Evolutionary conservation across 2,797 vertebrate genomes (phyloP).

Genomic region (Poecilia picta): DNA sequence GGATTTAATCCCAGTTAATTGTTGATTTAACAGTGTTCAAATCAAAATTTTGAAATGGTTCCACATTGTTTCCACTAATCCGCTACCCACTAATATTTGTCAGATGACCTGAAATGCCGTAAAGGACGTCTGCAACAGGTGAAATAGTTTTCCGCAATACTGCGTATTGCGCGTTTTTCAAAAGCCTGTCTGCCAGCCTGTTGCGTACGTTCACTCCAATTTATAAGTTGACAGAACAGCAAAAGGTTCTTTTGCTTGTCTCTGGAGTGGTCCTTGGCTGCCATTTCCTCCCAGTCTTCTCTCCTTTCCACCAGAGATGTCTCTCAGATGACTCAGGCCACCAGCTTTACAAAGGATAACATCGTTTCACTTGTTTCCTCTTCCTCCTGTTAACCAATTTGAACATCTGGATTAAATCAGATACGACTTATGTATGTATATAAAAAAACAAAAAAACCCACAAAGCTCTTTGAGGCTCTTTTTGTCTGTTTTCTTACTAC

Average conservation of each 20-base stretch:
- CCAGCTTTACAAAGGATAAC: conserved; percentile 3
- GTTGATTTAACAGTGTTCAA: background rate
- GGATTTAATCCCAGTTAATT: background rate
- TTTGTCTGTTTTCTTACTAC: background rate
- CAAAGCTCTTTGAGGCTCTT: background rate
- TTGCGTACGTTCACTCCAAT: background rate
- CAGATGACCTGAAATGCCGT: background rate
- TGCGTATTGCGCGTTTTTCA: background rate
- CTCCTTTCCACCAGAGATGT: conserved; percentile 1
- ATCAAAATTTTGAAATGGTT: background rate
- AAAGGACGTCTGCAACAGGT: background rate
- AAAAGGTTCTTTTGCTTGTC: no score
- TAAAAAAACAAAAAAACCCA: background rate
- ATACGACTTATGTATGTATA: background rate
- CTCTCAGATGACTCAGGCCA: background rate
- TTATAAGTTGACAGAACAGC: background rate
- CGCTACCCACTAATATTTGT: background rate
- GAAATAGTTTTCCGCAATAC: background rate
- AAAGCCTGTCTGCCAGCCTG: background rate
- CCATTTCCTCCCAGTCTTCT: conserved; percentile 1
- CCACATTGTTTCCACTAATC: background rate
- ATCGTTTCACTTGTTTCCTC: background rate
- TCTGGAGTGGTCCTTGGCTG: background rate
- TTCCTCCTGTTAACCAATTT: conserved; percentile 1
- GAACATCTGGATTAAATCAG: conserved; percentile 3